Evolutionary conservation across 1,140 invertebrate genomes (phyloP), one percentile per base, ranked within the genome.

Genomic region (Solenopsis fugax): DNA sequence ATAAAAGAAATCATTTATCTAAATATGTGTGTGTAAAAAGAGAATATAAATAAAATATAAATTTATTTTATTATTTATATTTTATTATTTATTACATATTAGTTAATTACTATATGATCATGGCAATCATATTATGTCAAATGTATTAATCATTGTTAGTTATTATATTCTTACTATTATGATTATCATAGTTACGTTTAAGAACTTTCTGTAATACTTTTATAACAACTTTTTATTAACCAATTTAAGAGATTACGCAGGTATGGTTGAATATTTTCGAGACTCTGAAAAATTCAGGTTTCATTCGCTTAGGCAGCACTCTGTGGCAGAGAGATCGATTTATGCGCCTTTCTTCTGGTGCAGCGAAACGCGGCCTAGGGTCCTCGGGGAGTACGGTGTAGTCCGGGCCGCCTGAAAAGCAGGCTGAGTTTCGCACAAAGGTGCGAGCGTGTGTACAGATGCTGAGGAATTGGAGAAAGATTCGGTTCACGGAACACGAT

Each of bases 401-500:
- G 58, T 65, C 18, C 41, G 41, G 75, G 48, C 45, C 64, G 18
- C n/a, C 45, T 65, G 41, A 78, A 78, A 78, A 78, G 76, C 76
- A 78, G 58, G 58, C 58, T 60, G 76, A 77, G 41, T 78, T 78
- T 65, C 76, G 24, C 34, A 78, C 76, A 78, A 78, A 78, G 58
- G 58, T 65, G 41, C 37, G 58, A 64, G 58, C 41, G 6, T 45
- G 45, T 64, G 21, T 78, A 78, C 54, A 65, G 58, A 78, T 78
- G 41, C 45, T 78, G 58, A 64, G 18, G 58, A 78, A 78, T 78
- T 64, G 75, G 58, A 50, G 41, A 78, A 65, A 78, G 58, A 65
- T 78, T 78, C 58, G 76, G 24, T 78, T 50, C 41, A 4, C 24
- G 18, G 18, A 78, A 50, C 45, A 78, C 58, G 24, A 77, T 77